A percentile compares a stretch with the other conserved stretches of the same genome.
phyloP scores from a whole-genome alignment of 2,888 invertebrate species.

The Keiferia lycopersicella region DNA sequence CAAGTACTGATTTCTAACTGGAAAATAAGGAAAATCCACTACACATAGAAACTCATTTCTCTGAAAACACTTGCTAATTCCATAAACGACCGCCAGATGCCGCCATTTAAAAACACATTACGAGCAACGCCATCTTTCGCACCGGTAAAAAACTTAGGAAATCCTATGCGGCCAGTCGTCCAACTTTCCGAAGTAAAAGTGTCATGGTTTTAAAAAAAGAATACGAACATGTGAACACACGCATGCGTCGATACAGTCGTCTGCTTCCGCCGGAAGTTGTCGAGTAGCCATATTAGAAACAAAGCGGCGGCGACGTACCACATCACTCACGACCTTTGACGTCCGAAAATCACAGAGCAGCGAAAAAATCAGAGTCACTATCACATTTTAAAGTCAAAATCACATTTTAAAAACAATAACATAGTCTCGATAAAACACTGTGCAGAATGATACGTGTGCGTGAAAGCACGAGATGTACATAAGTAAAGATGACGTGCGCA shows the following conservation, averaged over 20 bases:
- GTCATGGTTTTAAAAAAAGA: conserved; percentile 34
- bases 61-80: conserved; percentile 23
- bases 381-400: conserved; percentile 29
- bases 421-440: conserved; percentile 24
- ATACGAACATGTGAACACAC: conserved; percentile 72
- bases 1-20: conserved; percentile 2
- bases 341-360: conserved; percentile 42
- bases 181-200: conserved; percentile 20
- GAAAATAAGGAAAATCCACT: conserved; percentile 19
- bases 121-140: conserved; percentile 20
- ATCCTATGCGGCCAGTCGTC: conserved; percentile 1
- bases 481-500: conserved; percentile 44
- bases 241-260: conserved; percentile 49
- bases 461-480: conserved; percentile 53
- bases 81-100: conserved; percentile 23
- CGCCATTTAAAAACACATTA: conserved; percentile 20
- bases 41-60: conserved; percentile 15
- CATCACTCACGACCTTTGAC: conserved; percentile 52
- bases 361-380: conserved; percentile 15
- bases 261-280: conserved; percentile 68
- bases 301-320: conserved; percentile 69
- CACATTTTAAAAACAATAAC: conserved; percentile 30
- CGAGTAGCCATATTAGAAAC: conserved; percentile 73
- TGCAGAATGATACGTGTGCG: conserved; percentile 42
- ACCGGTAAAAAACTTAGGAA: background rate